phyloP scores from a whole-genome alignment of 1,140 invertebrate species.

The Drosophila paulistorum region DNA sequence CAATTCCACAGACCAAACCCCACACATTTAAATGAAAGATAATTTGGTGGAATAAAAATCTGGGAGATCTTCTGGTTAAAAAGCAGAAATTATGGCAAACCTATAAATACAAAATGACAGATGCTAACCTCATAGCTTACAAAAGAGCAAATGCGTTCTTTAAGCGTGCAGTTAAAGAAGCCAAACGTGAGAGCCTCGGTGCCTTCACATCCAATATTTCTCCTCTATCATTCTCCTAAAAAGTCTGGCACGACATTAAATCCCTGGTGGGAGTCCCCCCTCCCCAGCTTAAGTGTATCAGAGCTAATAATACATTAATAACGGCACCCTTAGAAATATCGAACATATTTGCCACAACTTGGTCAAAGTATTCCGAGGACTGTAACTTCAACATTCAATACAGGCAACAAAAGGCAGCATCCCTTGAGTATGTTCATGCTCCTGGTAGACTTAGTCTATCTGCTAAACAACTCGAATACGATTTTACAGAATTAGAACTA shows the following conservation, averaged over 20 bases:
- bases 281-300: constrained; percentile 11
- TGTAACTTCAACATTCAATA: constrained; percentile 15
- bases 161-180: constrained; percentile 17
- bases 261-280: constrained; percentile 16
- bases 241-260: constrained; percentile 34
- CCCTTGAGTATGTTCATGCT: constrained; percentile 3
- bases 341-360: constrained; percentile 28
- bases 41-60: constrained; percentile 23
- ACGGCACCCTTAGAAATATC: constrained; percentile 13
- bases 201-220: constrained; percentile 21
- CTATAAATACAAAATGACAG: constrained; percentile 15
- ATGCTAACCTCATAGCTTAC: constrained; percentile 1
- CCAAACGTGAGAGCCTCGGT: constrained; percentile 19
- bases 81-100: constrained; percentile 20
- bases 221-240: constrained; percentile 14
- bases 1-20: constrained; percentile 15
- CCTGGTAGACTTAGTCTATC: background rate
- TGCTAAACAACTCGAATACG: background rate
- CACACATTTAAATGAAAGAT: constrained; percentile 1
- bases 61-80: constrained; percentile 7
- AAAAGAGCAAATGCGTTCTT: constrained; percentile 18
- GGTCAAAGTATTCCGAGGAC: constrained; percentile 21
- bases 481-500: background rate
- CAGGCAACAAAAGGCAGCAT: constrained; percentile 1
- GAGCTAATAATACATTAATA: constrained; percentile 8